Evolutionary conservation across 2,888 invertebrate species (phyloP).

Genomic region (Marronus borbonicus): DNA sequence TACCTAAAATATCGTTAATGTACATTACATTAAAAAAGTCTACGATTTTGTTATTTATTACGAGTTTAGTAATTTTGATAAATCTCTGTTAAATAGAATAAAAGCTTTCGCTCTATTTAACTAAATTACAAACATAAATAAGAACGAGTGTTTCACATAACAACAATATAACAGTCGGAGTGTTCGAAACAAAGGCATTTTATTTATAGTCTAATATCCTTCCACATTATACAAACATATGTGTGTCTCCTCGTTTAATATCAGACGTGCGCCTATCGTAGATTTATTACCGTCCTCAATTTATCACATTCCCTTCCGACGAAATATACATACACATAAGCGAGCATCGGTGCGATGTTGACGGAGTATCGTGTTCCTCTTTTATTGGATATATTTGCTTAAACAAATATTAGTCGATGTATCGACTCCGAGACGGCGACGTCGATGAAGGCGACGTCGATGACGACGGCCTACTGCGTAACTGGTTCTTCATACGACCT

Average conservation of each 20-base stretch:
- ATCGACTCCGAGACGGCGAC: conserved; percentile 1
- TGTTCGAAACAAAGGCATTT: too few species aligned
- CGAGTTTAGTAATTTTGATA: too few species aligned
- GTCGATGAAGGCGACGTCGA: background rate
- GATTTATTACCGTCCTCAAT: conserved; percentile 21
- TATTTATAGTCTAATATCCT: background rate
- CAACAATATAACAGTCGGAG: too few species aligned
- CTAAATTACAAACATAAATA: too few species aligned
- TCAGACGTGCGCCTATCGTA: conserved; percentile 6
- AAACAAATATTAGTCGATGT: conserved; percentile 29
- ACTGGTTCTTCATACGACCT: background rate
- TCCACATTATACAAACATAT: background rate
- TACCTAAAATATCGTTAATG: too few species aligned
- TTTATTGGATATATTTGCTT: conserved; percentile 40
- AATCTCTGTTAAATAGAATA: too few species aligned
- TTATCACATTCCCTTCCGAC: conserved; percentile 32
- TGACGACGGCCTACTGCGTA: background rate
- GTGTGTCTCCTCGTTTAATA: conserved; percentile 1
- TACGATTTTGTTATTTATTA: too few species aligned
- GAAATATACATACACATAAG: background rate
- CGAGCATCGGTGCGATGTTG: background rate
- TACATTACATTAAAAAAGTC: too few species aligned
- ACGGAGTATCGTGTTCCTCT: conserved; percentile 10
- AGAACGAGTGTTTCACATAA: too few species aligned
- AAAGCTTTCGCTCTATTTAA: too few species aligned